Base-by-base conservation (phyloP, 1,140 invertebrate species). In the Venustaconcha ellipsiformis region DNA sequence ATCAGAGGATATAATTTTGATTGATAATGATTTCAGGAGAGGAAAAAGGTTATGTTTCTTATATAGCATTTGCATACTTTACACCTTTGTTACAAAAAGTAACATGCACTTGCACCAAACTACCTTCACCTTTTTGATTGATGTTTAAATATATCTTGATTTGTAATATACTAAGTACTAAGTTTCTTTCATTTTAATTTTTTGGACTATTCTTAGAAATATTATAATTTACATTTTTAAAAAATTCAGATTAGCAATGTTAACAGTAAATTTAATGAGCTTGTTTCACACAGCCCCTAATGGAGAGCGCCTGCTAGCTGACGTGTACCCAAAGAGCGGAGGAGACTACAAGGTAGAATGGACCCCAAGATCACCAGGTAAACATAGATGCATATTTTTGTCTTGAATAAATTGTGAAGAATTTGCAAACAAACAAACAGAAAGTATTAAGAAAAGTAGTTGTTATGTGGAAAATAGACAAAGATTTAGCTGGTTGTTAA, bases 241-340 rank as follows among this genome's bases (percentile, higher is more conserved):
- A 30, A 63, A 77, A 59, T 2, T 26, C 15, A 66, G 17, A 37
- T 4, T 37, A 6, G 37, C 37, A 37, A 37, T 37, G 8, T 66
- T 30, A 67, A 1, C 30, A 23, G 2, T n/a, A 23, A 26, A 26
- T 1, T 67, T 48, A 30, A n/a, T 67, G 23, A 77, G 8, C 67
- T 67, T 81, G 14, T 76, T 85, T 20, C 72, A 82, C 81, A 70
- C 81, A 92, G 92, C 97, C 17, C 96, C 97, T 0, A 94, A 94
- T 58, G 95, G 96, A 13, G 94, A 95, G 26, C 96, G 96, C 0
- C 92, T 99, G 30, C 96, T 97, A 0, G 96, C 99, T 13, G 79
- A 82, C 14, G 80, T 90, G 0, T 73, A 83, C 37, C 79, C 79
- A 20, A 83, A 88, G 65, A 72, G 80, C 37, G 84, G 86, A 74